Base-by-base conservation (phyloP, 1,140 invertebrate species). In the Bombus ignitus region DNA sequence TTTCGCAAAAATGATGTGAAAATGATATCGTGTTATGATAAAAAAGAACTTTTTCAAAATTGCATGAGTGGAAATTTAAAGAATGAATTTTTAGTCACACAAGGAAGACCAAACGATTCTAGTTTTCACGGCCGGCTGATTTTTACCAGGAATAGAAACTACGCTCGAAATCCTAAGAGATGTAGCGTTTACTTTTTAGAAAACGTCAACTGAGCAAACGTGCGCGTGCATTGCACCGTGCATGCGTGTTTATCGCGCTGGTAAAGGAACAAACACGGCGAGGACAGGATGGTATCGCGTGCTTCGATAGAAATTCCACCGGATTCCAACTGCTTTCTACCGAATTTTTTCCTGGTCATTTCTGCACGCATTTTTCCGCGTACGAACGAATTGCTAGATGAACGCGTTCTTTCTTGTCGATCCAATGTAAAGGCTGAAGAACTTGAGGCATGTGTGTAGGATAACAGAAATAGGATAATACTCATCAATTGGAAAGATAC, bases 271-370 rank as follows among this genome's bases (percentile, higher is more conserved):
- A n/a, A 74, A 47, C 18, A 18, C 15, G 4, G 3, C n/a, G 13
- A 28, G n/a, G 71, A 73, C 39, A 1, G 15, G 37, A 42, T 44
- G 39, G 28, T 28, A 15, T 70, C 28, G 71, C 71, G 39, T 74
- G 73, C 74, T 76, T 76, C 22, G 47, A 37, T 76, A 76, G 74
- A 76, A 76, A 76, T 76, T 76, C 74, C 35, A 76, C 47, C 74
- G 74, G 74, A 76, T 76, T 76, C 47, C 35, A 28, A 25, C 74
- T 76, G 74, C 74, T 76, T 76, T 76, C 74, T 76, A 76, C 47
- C 74, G 12, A 57, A 76, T 57, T 57, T 59, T 76, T 76, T 57
- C 47, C 32, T 47, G 18, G 12, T 13, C 32, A 57, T 5, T 35
- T 57, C 0, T 32, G 8, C n/a, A 9, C 9, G 44, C 32, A 76